Evolutionary conservation across 2,113 vertebrate genomes (phyloP), one percentile per base, ranked within the genome.

Genomic region (Carettochelys insculpta): DNA sequence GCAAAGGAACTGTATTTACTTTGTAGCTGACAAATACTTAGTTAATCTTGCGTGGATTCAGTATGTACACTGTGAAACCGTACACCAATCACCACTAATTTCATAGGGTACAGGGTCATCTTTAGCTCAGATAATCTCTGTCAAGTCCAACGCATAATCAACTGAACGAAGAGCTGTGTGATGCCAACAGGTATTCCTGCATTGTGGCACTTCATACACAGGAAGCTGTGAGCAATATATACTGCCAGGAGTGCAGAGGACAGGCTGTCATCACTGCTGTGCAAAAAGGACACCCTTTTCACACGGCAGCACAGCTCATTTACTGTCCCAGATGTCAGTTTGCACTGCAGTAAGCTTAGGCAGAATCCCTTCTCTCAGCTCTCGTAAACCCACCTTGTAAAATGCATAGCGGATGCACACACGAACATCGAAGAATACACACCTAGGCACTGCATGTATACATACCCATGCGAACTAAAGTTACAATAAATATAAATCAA

Each of bases 391-490:
- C 91, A 94, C 96, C 95, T 93, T 90, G 95, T 73, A 95, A 94
- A 96, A 88, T 90, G 77, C 20, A 90, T 90, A 95, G 82, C 25
- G 86, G 76, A 24, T 90, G 50, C 27, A 54, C 78, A 38, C 48
- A 73, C 77, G 82, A 80, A 53, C 88, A 89, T 77, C 88, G 68
- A 86, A 86, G 94, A 95, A 84, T 2, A 13, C 86, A 86, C 81
- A 86, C 68, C 56, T 38, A 89, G 82, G 58, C 65, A 83, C 54
- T 92, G 73, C 38, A 92, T 29, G 88, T 29, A 87, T 27, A 95
- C 90, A 68, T 83, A 95, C 43, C 96, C 82, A 88, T 94, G 92
- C 94, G 85, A 88, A 94, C 75, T 90, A 90, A 96, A 97, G 92
- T 92, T 92, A 96, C 80, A 95, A 94, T 83, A 90, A 19, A 91